Conservation (phyloP, 1,140 invertebrate species). For the Drosophila busckii region DNA sequence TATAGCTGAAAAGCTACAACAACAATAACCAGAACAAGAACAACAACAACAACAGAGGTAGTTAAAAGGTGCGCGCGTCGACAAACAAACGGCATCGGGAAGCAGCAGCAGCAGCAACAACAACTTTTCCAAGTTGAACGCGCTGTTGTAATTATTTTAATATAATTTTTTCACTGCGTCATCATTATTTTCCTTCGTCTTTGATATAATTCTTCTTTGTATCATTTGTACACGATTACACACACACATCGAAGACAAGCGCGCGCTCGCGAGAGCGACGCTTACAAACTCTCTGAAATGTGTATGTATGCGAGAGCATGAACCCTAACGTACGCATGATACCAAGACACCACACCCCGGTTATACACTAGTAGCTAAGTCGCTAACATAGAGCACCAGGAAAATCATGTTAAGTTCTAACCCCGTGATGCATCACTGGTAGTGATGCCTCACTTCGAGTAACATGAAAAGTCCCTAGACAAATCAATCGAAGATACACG, state of each 20-base stretch:
- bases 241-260: constrained; percentile 25
- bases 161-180: constrained; percentile 74
- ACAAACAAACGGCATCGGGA: constrained; percentile 21
- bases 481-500: too few species aligned
- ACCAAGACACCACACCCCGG: too few species aligned
- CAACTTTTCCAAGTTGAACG: constrained; percentile 52
- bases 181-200: constrained; percentile 75
- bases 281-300: constrained; percentile 42
- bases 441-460: too few species aligned
- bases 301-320: constrained; percentile 6
- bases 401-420: too few species aligned
- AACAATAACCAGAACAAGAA: constrained; percentile 7
- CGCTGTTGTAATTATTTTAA: constrained; percentile 76
- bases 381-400: too few species aligned
- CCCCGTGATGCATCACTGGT: too few species aligned
- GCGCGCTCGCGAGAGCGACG: constrained; percentile 15
- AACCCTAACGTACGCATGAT: too few species aligned
- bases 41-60: constrained; percentile 20
- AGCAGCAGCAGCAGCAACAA: constrained; percentile 21
- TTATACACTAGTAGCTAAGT: too few species aligned
- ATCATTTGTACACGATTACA: constrained; percentile 73
- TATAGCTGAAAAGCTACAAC: constrained; percentile 26
- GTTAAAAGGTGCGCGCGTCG: constrained; percentile 57
- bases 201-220: constrained; percentile 76
- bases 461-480: too few species aligned